These are phyloP conservation scores for Rostratula benghalensis DNA, from an alignment of 2,113 vertebrate genomes.

Conservation along the genomic window DNA sequence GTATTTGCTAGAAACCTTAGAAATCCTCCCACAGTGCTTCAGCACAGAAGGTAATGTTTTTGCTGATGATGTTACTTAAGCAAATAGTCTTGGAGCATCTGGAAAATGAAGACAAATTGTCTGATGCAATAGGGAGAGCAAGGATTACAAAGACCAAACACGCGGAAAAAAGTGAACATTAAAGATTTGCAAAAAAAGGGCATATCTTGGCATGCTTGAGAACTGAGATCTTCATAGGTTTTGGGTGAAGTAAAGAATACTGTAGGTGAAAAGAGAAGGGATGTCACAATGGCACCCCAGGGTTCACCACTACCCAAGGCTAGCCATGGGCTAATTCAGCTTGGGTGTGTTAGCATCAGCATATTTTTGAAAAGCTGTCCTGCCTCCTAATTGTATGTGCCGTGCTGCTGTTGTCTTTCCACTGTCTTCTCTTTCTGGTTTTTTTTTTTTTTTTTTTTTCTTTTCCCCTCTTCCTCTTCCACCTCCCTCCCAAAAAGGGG, in stretches of 20 bases:
- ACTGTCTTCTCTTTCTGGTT: not conserved
- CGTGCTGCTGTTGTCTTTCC: not conserved
- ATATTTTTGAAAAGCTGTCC: not conserved
- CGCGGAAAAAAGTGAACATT: not conserved
- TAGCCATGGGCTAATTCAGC: not conserved
- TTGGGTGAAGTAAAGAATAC: not conserved
- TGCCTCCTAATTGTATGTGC: not conserved
- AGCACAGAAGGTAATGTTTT: not conserved
- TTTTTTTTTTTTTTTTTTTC: too few species aligned
- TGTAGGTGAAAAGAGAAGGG: not conserved
- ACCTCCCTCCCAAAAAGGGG: rapidly evolving
- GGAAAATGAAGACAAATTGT: not conserved
- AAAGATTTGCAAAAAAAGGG: not conserved
- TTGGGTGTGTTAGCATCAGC: not conserved
- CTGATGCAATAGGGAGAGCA: not conserved
- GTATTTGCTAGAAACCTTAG: not conserved
- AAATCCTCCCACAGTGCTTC: not conserved
- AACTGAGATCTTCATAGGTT: not conserved
- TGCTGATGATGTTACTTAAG: not conserved
- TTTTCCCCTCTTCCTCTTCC: too few species aligned
- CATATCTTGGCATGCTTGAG: not conserved
- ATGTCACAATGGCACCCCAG: not conserved
- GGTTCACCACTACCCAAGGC: not conserved
- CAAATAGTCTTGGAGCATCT: not conserved
- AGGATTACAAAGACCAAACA: not conserved